Base-by-base conservation (phyloP, 2,888 invertebrate species). In the Leucophenga maculata region DNA sequence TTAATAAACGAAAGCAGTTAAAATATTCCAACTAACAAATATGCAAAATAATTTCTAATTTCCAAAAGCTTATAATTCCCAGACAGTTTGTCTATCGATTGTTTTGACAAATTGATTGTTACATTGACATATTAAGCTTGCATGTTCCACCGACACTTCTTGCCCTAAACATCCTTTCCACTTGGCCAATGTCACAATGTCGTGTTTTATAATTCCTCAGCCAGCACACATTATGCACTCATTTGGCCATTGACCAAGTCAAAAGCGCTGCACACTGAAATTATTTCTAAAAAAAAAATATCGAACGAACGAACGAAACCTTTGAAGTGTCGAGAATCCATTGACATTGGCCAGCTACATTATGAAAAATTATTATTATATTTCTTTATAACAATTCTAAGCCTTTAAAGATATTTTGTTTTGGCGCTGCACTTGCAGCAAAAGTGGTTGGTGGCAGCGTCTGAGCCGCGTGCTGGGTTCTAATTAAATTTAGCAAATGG, bases 261-360 rank as follows among this genome's bases (percentile, higher is more conserved):
- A 13, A 26, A 72, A 31, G 26, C 26, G 26, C 26, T 26, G 26
- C 26, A 26, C 3, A 39, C 39, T 39, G 8, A 39, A 39, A 39
- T 39, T 39, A 39, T 11, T n/a, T n/a, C n/a, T n/a, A n/a, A n/a
- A n/a, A 39, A 3, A 39, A 11, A 39, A 39, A 39, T 39, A n/a
- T n/a, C n/a, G n/a, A n/a, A n/a, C n/a, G n/a, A n/a, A n/a, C 39
- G 39, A 39, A 32, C 68, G 85, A 85, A 85, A 70, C 85, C 85
- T 73, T 80, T 83, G 55, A 85, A 78, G 76, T 81, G 76, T 26
- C 57, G 69, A 69, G 67, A 68, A 81, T 76, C 77, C 82, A 75
- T 84, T 86, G 83, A 83, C 85, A 85, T 86, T 85, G 85, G 73
- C 71, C 65, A 44, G 73, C 71, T 68, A 44, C 67, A 68, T 52